Percentiles rank a stretch among this genome's conserved stretches.
phyloP scores from a whole-genome alignment of 1,140 invertebrate genomes.

The Ylistrum balloti region DNA sequence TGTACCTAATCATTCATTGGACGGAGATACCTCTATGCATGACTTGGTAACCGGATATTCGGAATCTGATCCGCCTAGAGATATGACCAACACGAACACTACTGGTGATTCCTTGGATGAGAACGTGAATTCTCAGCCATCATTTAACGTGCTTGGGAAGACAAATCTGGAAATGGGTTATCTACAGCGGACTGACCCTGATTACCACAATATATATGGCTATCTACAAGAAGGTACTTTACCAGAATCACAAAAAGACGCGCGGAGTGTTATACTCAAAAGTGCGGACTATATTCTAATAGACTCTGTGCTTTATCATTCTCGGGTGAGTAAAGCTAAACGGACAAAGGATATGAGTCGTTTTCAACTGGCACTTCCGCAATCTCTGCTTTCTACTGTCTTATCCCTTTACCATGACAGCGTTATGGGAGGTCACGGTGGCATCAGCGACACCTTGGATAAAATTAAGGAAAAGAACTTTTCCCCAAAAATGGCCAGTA shows the following conservation, averaged over 20 bases:
- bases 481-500: constrained; percentile 29
- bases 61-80: no score
- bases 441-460: constrained; percentile 46
- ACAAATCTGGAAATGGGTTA: not conserved
- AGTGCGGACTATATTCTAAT: not conserved
- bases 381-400: no score
- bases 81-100: no score
- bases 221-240: not conserved
- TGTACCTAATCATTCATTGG: no score
- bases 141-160: not conserved
- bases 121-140: no score
- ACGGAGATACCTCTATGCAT: no score
- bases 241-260: no score
- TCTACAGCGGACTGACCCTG: not conserved
- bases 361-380: not conserved
- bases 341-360: not conserved
- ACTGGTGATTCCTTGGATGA: no score
- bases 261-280: not conserved
- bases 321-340: not conserved
- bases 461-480: constrained; percentile 40
- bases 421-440: constrained; percentile 36
- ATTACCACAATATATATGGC: not conserved
- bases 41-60: no score
- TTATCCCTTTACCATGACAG: constrained; percentile 43
- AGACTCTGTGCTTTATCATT: not conserved